Evolutionary conservation across 2,888 invertebrate species (phyloP).

Genomic region (Alitta virens): DNA sequence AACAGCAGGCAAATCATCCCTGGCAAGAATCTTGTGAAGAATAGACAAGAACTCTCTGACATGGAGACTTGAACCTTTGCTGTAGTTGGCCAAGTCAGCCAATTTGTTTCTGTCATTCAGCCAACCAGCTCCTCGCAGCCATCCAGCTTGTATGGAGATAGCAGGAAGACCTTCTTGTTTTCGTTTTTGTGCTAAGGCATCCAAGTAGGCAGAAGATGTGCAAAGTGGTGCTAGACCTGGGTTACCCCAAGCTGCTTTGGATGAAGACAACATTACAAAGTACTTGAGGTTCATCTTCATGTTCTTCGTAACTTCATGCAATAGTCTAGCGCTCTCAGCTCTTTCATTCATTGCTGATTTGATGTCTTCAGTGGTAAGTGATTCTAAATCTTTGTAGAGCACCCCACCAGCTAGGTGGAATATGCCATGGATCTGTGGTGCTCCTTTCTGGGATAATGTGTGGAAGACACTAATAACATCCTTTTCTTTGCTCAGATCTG

Average conservation of each 20-base stretch:
- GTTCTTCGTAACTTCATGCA: neutral
- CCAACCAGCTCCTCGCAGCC: constrained; percentile 1
- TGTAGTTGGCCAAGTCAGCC: neutral
- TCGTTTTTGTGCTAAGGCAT: neutral
- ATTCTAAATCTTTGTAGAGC: neutral
- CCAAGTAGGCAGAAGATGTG: neutral
- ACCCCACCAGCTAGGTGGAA: constrained; percentile 2
- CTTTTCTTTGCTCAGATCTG: constrained; percentile 5
- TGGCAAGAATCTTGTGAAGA: constrained; percentile 2
- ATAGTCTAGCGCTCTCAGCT: neutral
- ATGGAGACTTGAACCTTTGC: constrained; percentile 1
- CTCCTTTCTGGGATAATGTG: neutral
- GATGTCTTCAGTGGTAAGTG: neutral
- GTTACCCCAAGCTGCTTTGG: constrained; percentile 3
- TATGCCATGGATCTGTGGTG: neutral
- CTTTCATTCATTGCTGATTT: neutral
- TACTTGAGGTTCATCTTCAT: constrained; percentile 2
- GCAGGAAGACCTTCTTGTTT: constrained; percentile 1
- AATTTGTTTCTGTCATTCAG: neutral
- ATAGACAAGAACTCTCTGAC: constrained; percentile 4
- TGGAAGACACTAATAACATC: neutral
- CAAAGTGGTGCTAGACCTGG: neutral
- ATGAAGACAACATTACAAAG: constrained; percentile 12
- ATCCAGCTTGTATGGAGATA: constrained; percentile 5
- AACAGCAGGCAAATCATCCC: constrained; percentile 8